Evolutionary conservation across 2,797 vertebrate species (phyloP), one percentile per base, ranked within the genome.

Genomic region (Buceros bicornis): DNA sequence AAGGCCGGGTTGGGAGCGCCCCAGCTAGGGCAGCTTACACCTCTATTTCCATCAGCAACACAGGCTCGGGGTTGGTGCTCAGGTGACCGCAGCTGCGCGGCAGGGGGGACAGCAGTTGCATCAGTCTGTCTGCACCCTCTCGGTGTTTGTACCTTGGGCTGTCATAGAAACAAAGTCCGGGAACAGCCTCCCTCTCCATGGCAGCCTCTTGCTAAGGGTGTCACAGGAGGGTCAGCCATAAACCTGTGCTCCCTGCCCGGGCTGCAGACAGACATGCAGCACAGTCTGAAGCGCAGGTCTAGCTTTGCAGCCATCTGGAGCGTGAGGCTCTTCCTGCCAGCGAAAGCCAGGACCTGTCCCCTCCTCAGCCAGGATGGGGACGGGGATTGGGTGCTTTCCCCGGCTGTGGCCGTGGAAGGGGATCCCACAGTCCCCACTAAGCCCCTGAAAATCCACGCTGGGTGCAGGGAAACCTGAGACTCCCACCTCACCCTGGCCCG

Each of bases 391-490:
- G 42, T n/a, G 54, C 53, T 79, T 70, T 83, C 67, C 51, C 31
- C 2, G 16, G 45, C 70, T 86, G 42, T 10, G 3, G 60, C 53
- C 6, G 1, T 1, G 0, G 33, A 53, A 91, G 65, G 45, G 51
- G 71, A 89, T 96, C 81, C 76, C 48, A 1, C 19, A 65, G 82
- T 65, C 45, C 82, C 29, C 0, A 1, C 54, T 96, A 95, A 97
- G 92, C 74, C 53, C 56, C 57, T 89, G 62, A 79, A 92, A 94
- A 94, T 76, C 90, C 84, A 60, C 77, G 18, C 16, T 24, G 58
- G 66, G 76, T 62, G 48, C 51, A 72, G 53, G 57, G 89, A 94
- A 97, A 96, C 84, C 66, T 50, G 91, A 97, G 73, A 83, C 45
- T 72, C 93, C 86, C 80, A 87, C 90, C 88, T 86, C 82, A 89